Percentiles rank a stretch among this genome's conserved stretches.
phyloP scores from a whole-genome alignment of 92 coral and sea anemone genomes.

The Epizoanthus stellaris region DNA sequence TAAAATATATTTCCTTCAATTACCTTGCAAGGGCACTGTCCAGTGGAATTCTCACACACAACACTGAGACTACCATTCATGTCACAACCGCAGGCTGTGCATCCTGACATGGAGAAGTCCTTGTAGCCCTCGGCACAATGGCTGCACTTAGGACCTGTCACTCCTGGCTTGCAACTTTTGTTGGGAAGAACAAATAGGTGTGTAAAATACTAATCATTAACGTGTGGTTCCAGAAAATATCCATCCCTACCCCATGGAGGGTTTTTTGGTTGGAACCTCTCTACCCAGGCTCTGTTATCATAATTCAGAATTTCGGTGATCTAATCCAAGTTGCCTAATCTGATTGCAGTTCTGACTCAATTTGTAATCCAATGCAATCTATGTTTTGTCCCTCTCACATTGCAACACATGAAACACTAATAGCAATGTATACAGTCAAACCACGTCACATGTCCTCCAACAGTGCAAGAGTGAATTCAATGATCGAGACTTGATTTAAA shows the following conservation, averaged over 20 bases:
- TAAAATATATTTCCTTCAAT: background rate
- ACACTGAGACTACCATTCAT: constrained; percentile 69
- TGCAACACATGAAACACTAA: no score
- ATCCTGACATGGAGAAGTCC: constrained; percentile 72
- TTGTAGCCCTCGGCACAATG: constrained; percentile 80
- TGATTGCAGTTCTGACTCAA: no score
- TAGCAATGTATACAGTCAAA: no score
- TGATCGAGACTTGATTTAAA: no score
- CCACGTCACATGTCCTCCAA: no score
- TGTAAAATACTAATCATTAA: background rate
- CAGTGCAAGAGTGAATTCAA: no score
- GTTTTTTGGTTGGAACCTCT: background rate
- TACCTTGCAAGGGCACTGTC: constrained; percentile 92
- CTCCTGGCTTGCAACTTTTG: constrained; percentile 82
- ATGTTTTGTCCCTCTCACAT: no score
- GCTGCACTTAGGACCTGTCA: constrained; percentile 79
- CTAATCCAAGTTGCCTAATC: no score
- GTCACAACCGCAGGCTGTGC: constrained; percentile 72
- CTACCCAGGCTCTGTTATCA: background rate
- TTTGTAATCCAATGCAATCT: no score
- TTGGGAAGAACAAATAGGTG: background rate
- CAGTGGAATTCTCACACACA: constrained; percentile 69
- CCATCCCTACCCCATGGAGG: background rate
- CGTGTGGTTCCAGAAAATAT: background rate
- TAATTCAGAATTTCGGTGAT: background rate